Evolutionary conservation across 1,140 invertebrate species (phyloP), one percentile per base, ranked within the genome.

Genomic region (Octopus sinensis): DNA sequence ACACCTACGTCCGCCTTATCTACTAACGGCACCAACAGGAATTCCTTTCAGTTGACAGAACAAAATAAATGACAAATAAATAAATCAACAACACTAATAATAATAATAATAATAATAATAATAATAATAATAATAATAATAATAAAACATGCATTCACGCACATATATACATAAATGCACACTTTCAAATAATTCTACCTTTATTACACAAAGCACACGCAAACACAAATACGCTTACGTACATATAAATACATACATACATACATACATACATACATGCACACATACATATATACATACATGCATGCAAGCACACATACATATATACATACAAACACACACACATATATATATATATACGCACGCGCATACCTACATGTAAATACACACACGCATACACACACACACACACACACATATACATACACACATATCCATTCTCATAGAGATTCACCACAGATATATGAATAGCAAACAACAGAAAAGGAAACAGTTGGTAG

Each of bases 321-420:
- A 62, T 3, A 62, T 17, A 62, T 17, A 76, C 5, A 81, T 51
- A 76, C 68, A 81, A 71, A 77, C 71, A 81, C 53, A 77, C 53
- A 81, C 73, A 5, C 23, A 4, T 4, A 17, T n/a, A 79, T 23
- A 78, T 53, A 76, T 68, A 76, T 78, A 53, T 51, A 79, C 68
- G 17, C 43, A 23, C 56, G 3, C 77, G 68, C 53, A 2, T 71
- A 82, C 81, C 43, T 52, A 52, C 5, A 51, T 52, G 68, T n/a
- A 79, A 5, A 78, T 54, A 79, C 52, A 73, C 56, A 71, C 54
- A 75, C n/a, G 75, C 76, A 71, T 5, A 71, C 68, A 71, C 68
- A 5, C 68, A 71, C 68, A 71, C 68, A 71, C 68, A 71, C 68
- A 71, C 68, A 71, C 68, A 71, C 68, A 71, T 5, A 71, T 5